These are phyloP conservation scores for Allolobophora icterica DNA, from an alignment of 2,888 invertebrate genomes.

Conservation along the genomic window DNA sequence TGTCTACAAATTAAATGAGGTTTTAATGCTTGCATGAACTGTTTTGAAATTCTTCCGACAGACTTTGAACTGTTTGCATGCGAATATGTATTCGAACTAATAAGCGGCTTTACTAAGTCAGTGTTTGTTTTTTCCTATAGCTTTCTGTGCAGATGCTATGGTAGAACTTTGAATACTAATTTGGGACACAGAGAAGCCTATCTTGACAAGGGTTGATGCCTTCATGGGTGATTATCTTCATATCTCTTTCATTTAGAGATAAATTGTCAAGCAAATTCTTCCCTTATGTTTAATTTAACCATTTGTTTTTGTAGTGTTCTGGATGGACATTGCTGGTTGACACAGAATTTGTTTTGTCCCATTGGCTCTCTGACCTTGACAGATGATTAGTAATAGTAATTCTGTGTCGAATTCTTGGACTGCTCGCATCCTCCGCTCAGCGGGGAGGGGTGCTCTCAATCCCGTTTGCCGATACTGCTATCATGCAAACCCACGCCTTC, in stretches of 20 bases:
- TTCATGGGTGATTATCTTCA: slow-evolving; percentile 25
- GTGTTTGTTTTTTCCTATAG: slow-evolving; percentile 22
- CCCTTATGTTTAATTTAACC: not conserved
- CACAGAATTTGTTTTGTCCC: not conserved
- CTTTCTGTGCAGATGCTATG: slow-evolving; percentile 2
- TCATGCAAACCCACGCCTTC: too few relatives aligned
- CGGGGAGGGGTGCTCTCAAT: too few relatives aligned
- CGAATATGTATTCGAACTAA: not conserved
- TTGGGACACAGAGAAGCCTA: not conserved
- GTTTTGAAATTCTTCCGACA: not conserved
- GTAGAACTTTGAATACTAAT: slow-evolving; percentile 25
- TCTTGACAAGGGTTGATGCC: slow-evolving; percentile 10
- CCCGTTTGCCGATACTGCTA: too few relatives aligned
- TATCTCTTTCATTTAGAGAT: not conserved
- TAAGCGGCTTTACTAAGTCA: not conserved
- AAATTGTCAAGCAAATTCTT: not conserved
- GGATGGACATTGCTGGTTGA: not conserved
- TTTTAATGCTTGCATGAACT: not conserved
- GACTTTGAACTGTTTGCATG: not conserved
- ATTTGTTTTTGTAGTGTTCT: not conserved
- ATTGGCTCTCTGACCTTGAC: not conserved
- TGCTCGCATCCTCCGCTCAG: too few relatives aligned
- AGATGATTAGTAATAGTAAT: too few relatives aligned
- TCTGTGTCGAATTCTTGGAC: too few relatives aligned
- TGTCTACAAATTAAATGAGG: not conserved